A percentile compares a stretch with the other conserved stretches of the same genome.
Evolutionary conservation across 1,140 invertebrate species (phyloP).

Genomic region (Harlomillsia oculata): DNA sequence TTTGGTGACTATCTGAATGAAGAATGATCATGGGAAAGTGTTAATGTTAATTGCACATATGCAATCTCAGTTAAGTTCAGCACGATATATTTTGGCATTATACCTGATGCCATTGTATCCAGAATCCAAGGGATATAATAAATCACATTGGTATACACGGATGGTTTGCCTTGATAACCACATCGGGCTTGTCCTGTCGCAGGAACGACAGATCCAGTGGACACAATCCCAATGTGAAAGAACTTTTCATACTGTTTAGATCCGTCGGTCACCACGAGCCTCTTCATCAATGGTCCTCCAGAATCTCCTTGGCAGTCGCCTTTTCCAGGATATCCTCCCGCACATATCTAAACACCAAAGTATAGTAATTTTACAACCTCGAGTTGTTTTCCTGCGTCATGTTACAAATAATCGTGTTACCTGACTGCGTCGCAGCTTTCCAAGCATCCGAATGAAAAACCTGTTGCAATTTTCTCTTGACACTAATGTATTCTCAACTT

Average conservation of each 20-base stretch:
- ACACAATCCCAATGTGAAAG: constrained; percentile 25
- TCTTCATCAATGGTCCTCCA: constrained; percentile 12
- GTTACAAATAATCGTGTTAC: background rate
- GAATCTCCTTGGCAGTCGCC: constrained; percentile 12
- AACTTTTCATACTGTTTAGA: background rate
- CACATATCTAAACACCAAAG: constrained; percentile 18
- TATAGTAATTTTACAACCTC: too few species aligned
- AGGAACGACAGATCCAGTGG: constrained; percentile 8
- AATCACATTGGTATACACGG: constrained; percentile 17
- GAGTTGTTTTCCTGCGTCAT: background rate
- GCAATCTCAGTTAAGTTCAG: too few species aligned
- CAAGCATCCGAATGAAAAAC: constrained; percentile 15
- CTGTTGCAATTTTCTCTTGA: constrained; percentile 19
- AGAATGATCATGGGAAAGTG: too few species aligned
- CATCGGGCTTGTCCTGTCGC: too few species aligned
- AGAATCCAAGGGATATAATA: constrained; percentile 30
- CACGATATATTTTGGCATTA: too few species aligned
- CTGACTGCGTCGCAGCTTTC: constrained; percentile 13
- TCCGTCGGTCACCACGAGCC: background rate
- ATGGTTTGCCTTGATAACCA: constrained; percentile 14
- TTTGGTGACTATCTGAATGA: too few species aligned
- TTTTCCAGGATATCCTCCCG: constrained; percentile 24
- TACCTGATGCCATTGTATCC: constrained; percentile 15
- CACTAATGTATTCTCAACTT: constrained; percentile 9
- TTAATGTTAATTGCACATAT: too few species aligned